These are phyloP conservation scores for Drosophila bifasciata DNA, from an alignment of 1,140 invertebrate genomes.

Conservation along the genomic window DNA sequence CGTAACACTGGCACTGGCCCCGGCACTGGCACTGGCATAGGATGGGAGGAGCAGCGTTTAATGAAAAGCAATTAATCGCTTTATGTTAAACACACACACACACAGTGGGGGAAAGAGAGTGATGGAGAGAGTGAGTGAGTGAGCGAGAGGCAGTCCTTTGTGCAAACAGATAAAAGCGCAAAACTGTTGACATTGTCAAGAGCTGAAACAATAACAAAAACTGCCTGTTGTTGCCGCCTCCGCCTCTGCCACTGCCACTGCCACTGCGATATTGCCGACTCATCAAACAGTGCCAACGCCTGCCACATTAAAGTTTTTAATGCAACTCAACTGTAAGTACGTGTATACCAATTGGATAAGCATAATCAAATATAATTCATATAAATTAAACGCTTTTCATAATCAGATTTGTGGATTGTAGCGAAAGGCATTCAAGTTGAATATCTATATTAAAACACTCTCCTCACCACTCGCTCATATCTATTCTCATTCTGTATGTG, in stretches of 20 bases:
- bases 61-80: conserved; percentile 82
- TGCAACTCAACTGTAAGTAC: conserved; percentile 38
- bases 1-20: not conserved
- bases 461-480: too few species aligned
- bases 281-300: conserved; percentile 48
- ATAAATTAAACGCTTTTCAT: conserved; percentile 43
- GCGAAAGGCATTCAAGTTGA: conserved; percentile 40
- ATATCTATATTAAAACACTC: conserved; percentile 27
- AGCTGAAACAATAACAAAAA: conserved; percentile 68
- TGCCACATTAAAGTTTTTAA: conserved; percentile 61
- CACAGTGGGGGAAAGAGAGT: not conserved
- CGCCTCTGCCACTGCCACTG: conserved; percentile 1
- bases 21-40: not conserved
- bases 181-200: conserved; percentile 77
- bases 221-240: conserved; percentile 11
- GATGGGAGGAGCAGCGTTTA: conserved; percentile 44
- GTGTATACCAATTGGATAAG: not conserved
- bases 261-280: conserved; percentile 11
- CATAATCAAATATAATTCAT: conserved; percentile 26
- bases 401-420: conserved; percentile 28
- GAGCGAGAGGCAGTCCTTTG: conserved; percentile 34
- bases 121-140: not conserved
- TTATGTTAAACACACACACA: conserved; percentile 71
- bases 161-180: conserved; percentile 79
- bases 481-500: not conserved